Percentiles rank a stretch among this genome's conserved stretches.
Evolutionary conservation across 2,797 vertebrate species (phyloP).

Genomic region (Sebastes jordani): DNA sequence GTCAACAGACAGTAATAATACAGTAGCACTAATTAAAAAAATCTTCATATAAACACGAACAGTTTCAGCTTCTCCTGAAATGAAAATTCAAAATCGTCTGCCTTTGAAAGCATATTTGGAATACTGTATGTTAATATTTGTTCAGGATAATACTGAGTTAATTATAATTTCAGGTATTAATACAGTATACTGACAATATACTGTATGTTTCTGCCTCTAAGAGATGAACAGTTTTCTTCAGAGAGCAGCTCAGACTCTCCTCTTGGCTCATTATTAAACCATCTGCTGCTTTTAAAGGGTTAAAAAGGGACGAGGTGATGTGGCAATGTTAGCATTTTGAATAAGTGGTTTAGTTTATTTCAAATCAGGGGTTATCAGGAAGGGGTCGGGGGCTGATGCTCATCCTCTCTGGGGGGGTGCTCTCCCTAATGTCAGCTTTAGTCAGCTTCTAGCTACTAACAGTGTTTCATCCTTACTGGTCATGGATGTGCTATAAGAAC

Average conservation of each 20-base stretch:
- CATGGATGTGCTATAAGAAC: background rate
- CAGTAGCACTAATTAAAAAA: background rate
- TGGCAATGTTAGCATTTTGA: background rate
- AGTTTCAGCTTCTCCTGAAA: background rate
- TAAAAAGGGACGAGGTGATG: background rate
- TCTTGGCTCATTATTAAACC: background rate
- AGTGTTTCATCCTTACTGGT: background rate
- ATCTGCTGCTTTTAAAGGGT: background rate
- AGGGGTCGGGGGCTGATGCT: background rate
- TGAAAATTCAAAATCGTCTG: accelerated
- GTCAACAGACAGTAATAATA: background rate
- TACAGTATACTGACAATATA: background rate
- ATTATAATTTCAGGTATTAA: background rate
- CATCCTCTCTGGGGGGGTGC: background rate
- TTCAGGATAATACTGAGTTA: background rate
- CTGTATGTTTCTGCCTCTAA: background rate
- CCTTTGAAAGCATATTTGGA: background rate
- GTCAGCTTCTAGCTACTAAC: too few relatives aligned
- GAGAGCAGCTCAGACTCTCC: background rate
- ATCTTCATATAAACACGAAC: background rate
- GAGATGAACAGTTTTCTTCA: background rate
- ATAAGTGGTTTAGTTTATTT: background rate
- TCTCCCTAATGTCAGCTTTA: too few relatives aligned
- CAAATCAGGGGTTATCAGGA: too few relatives aligned
- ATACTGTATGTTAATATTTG: background rate